phyloP scores from a whole-genome alignment of 2,888 invertebrate genomes.

The Meiosimyza platycephala region DNA sequence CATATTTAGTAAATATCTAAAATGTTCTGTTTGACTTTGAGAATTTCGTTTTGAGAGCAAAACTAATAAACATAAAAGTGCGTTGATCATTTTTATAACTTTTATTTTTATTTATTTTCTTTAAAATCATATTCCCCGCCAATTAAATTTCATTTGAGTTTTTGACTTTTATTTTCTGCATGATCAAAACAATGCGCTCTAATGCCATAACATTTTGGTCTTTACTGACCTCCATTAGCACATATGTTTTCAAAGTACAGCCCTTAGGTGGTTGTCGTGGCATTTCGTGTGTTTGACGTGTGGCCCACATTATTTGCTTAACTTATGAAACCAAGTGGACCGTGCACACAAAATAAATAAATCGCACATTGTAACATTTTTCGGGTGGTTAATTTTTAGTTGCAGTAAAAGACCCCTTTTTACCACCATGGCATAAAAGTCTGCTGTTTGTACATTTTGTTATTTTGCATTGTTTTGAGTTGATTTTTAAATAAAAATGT shows the following conservation, averaged over 20 bases:
- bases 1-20: no score
- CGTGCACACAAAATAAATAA: conserved; percentile 24
- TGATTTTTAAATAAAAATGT: conserved; percentile 19
- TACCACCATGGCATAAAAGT: not conserved
- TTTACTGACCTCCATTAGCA: conserved; percentile 16
- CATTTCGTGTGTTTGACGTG: conserved; percentile 2
- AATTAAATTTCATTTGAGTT: no score
- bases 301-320: conserved; percentile 35
- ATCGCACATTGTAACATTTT: conserved; percentile 27
- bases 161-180: not conserved
- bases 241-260: conserved; percentile 17
- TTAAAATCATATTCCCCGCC: not conserved
- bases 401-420: not conserved
- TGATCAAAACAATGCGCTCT: not conserved
- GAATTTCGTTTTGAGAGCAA: no score
- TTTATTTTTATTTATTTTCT: not conserved
- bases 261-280: not conserved
- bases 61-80: no score
- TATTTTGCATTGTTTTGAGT: conserved; percentile 16
- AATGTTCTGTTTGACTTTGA: no score
- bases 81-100: no score
- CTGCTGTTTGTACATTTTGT: conserved; percentile 8
- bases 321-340: conserved; percentile 30
- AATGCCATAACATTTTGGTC: conserved; percentile 1
- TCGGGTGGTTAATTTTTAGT: conserved; percentile 25